Conservation (phyloP, 2,797 vertebrate species). For the Tangara arthus region DNA sequence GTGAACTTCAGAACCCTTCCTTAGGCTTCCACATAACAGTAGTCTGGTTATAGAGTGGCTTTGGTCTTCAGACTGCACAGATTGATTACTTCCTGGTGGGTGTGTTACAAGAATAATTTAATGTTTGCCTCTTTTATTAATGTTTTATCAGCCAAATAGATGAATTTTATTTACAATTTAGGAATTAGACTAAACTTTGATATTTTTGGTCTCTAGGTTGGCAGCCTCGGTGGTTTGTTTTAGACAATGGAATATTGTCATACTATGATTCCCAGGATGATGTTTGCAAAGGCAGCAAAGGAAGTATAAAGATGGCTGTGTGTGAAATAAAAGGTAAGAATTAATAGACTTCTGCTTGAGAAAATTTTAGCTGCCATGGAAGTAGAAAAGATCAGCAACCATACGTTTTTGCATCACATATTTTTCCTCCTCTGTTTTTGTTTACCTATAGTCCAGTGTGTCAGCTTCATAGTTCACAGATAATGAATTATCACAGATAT, state of each 20-base stretch:
- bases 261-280: slow-evolving; percentile 98
- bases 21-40: neutral
- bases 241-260: slow-evolving; percentile 92
- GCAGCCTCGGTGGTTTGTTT: slow-evolving; percentile 96
- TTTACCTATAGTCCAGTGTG: neutral
- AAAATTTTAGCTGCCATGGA: neutral
- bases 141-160: neutral
- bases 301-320: slow-evolving; percentile 97
- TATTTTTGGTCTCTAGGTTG: slow-evolving; percentile 80
- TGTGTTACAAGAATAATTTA: neutral
- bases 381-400: neutral
- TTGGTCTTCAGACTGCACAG: neutral
- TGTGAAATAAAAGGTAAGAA: slow-evolving; percentile 95
- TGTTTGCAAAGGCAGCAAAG: slow-evolving; percentile 96
- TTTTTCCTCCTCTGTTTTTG: neutral
- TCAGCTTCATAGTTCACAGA: neutral
- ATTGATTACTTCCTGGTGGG: neutral
- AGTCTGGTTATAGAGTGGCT: neutral
- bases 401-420: neutral
- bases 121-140: neutral
- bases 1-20: neutral
- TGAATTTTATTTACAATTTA: neutral
- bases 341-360: neutral
- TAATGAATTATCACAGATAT: neutral
- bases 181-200: neutral